Percentiles rank a stretch among this genome's conserved stretches.
Evolutionary conservation across 2,797 vertebrate genomes (phyloP).

Genomic region (Crocidura indochinensis): DNA sequence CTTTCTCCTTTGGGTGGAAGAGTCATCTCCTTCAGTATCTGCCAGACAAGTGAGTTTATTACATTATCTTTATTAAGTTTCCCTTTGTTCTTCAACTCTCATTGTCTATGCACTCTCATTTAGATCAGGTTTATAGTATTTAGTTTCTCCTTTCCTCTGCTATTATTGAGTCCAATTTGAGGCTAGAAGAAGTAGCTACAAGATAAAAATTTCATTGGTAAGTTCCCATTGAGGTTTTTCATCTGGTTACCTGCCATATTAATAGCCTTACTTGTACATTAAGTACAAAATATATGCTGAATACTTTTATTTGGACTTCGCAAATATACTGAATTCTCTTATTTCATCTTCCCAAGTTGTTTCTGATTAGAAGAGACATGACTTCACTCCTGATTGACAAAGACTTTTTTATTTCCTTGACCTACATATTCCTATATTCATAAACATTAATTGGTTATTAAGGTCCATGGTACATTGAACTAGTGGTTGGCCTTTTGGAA

Average conservation of each 20-base stretch:
- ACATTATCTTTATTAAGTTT: constrained; percentile 81
- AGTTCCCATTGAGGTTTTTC: constrained; percentile 38
- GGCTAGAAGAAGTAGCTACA: constrained; percentile 46
- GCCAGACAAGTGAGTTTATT: constrained; percentile 71
- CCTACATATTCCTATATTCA: background rate
- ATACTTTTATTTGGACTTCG: no score
- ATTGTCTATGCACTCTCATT: constrained; percentile 74
- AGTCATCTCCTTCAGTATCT: constrained; percentile 71
- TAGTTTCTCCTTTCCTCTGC: constrained; percentile 77
- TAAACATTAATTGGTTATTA: background rate
- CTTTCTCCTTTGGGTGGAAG: constrained; percentile 64
- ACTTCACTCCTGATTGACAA: constrained; percentile 4
- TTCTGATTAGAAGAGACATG: constrained; percentile 31
- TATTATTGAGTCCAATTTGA: constrained; percentile 72
- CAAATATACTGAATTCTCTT: constrained; percentile 38
- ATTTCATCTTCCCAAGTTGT: constrained; percentile 61
- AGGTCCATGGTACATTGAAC: background rate
- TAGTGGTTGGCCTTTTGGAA: background rate
- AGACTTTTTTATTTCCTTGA: background rate
- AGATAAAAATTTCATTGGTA: constrained; percentile 44
- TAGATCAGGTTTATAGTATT: constrained; percentile 68
- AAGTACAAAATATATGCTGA: no score
- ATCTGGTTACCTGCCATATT: constrained; percentile 65
- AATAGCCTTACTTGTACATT: constrained; percentile 56
- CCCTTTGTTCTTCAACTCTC: constrained; percentile 79